Conservation (phyloP, 53 echinoderm and acorn worm genomes). For the Holothuria scabra region DNA sequence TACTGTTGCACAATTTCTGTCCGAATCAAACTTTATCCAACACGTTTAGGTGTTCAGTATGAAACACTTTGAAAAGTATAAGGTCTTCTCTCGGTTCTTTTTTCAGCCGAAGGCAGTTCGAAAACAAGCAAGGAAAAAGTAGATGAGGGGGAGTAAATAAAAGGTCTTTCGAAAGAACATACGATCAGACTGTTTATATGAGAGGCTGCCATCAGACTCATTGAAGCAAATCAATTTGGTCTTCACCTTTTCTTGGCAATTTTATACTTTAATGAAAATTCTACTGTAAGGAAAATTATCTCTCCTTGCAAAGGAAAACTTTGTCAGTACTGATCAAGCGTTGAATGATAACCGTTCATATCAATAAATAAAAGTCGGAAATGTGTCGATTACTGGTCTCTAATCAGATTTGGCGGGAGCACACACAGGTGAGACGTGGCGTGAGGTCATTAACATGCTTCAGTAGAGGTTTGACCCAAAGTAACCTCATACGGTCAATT, state of each 20-base stretch:
- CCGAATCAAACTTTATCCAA: no score
- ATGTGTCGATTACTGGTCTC: constrained; percentile 36
- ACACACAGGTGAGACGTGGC: constrained; percentile 18
- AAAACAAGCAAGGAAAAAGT: no score
- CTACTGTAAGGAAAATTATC: constrained; percentile 1
- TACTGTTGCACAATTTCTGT: no score
- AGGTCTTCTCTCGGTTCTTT: no score
- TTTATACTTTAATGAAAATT: constrained; percentile 4
- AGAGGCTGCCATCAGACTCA: no score
- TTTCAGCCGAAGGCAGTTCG: no score
- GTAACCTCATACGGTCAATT: constrained; percentile 30
- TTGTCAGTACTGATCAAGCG: constrained; percentile 29
- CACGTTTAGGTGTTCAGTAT: no score
- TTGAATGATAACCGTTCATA: constrained; percentile 29
- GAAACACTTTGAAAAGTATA: no score
- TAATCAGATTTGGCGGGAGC: constrained; percentile 32
- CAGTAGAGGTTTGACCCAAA: constrained; percentile 23
- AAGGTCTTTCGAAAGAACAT: no score
- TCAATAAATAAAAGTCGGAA: constrained; percentile 39
- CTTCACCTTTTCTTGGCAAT: neutral
- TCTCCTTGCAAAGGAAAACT: constrained; percentile 2
- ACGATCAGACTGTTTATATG: no score
- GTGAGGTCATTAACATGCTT: constrained; percentile 21
- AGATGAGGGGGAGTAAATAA: no score
- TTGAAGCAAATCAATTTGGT: constrained; percentile 23